Evolutionary conservation across 2,113 vertebrate species (phyloP).

Genomic region (Xyliphius kryptos): DNA sequence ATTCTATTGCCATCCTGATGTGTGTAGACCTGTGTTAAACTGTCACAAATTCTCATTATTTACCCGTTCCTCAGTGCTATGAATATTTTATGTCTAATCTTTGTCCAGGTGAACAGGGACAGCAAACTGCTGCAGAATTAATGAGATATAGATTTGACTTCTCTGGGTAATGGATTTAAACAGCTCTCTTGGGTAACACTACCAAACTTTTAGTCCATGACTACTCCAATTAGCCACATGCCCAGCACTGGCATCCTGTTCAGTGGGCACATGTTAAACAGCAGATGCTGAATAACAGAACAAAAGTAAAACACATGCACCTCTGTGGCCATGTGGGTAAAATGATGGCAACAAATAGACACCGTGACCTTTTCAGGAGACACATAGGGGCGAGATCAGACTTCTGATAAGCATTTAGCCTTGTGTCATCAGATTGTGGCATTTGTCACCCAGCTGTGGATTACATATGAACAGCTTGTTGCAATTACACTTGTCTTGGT

Average conservation of each 20-base stretch:
- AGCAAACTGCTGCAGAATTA: slow-evolving; percentile 20
- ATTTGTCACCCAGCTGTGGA: slow-evolving; percentile 27
- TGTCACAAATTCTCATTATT: not conserved
- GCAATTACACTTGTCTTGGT: slow-evolving; percentile 11
- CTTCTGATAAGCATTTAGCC: slow-evolving; percentile 23
- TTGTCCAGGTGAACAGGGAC: slow-evolving; percentile 27
- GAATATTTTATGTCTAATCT: slow-evolving; percentile 3
- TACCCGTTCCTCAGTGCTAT: not conserved
- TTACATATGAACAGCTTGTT: slow-evolving; percentile 6
- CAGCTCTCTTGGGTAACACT: slow-evolving; percentile 29
- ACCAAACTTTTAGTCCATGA: slow-evolving; percentile 23
- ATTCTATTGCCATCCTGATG: not conserved
- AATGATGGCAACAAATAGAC: slow-evolving; percentile 18
- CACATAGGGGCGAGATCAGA: slow-evolving; percentile 22
- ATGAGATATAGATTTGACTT: slow-evolving; percentile 31
- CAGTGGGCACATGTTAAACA: slow-evolving; percentile 30
- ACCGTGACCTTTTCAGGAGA: slow-evolving; percentile 36
- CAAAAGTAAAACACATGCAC: slow-evolving; percentile 32
- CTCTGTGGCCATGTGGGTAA: slow-evolving; percentile 17
- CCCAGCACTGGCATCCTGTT: slow-evolving; percentile 20
- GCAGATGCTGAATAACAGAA: slow-evolving; percentile 34
- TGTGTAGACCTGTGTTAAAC: not conserved
- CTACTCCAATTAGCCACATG: slow-evolving; percentile 4
- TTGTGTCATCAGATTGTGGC: slow-evolving; percentile 32
- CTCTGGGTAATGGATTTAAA: slow-evolving; percentile 33